Base-by-base conservation (phyloP, 2,888 invertebrate genomes). In the Palloptera scutellata region DNA sequence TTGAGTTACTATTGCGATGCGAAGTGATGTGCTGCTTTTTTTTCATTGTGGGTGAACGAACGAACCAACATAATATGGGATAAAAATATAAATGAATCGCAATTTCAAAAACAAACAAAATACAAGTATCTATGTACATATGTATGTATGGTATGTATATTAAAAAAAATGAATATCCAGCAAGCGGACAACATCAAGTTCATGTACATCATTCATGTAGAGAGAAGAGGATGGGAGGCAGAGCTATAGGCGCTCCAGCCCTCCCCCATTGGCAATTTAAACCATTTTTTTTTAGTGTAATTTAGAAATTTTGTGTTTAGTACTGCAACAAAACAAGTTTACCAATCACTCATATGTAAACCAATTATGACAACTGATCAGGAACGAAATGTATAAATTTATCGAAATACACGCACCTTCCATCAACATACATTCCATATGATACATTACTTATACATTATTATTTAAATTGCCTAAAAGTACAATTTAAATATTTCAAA, bases 101-200 rank as follows among this genome's bases (percentile, higher is more conserved):
- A 67, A 13, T 58, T 40, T 48, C 9, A 59, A 20, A 12, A 45
- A 10, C 30, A 43, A 54, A 54, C 19, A 15, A 53, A 60, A 30
- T n/a, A 43, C 20, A 42, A 42, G 13, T 57, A 40, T 11, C n/a
- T 41, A 15, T 59, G 30, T 5, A 15, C 41, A 53, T 59, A 53
- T 19, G 48, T 42, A n/a, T n/a, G n/a, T n/a, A n/a, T n/a, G n/a
- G n/a, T n/a, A n/a, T n/a, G n/a, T n/a, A n/a, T n/a, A n/a, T n/a
- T n/a, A n/a, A n/a, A 68, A 68, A 69, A 72, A 71, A 75, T 72
- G 76, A 73, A 76, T 73, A 77, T 74, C 70, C 74, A 74, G 77
- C 78, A 78, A 79, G 78, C 77, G 75, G 79, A 72, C 79, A 78
- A 73, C 78, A 74, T 77, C 79, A 78, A 79, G 78, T 79, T 78